Percentiles rank a stretch among this genome's conserved stretches.
Evolutionary conservation across 30 jellyfish, hydroid and myxozoan species (phyloP).

Genomic region (Aurelia aurita complex sp. Pacific): DNA sequence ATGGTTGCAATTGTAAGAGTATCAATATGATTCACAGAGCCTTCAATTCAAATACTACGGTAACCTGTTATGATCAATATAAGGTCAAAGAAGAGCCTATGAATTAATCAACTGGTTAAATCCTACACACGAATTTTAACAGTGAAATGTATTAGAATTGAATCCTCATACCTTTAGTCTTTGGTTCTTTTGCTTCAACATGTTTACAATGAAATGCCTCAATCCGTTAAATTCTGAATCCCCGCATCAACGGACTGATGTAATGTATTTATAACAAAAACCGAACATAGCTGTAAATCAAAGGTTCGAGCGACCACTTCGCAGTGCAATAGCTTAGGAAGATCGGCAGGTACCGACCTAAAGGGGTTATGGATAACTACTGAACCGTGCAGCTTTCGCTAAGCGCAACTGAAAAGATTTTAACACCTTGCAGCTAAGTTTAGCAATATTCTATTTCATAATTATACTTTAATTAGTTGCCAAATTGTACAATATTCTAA

Average conservation of each 20-base stretch:
- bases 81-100: too few relatives aligned
- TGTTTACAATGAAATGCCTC: too few relatives aligned
- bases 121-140: background rate
- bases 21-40: too few relatives aligned
- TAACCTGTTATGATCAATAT: too few relatives aligned
- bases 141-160: background rate
- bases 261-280: slow-evolving; percentile 42
- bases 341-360: slow-evolving; percentile 52
- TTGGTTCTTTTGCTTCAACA: background rate
- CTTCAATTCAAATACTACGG: too few relatives aligned
- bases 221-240: background rate
- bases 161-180: slow-evolving; percentile 29
- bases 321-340: slow-evolving; percentile 20
- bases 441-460: too few relatives aligned
- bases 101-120: too few relatives aligned
- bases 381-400: slow-evolving; percentile 41
- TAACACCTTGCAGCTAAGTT: too few relatives aligned
- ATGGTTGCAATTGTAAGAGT: too few relatives aligned
- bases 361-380: slow-evolving; percentile 43
- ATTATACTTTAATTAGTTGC: too few relatives aligned
- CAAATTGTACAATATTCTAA: too few relatives aligned
- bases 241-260: slow-evolving; percentile 32
- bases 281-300: slow-evolving; percentile 26
- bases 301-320: slow-evolving; percentile 26
- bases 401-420: too few relatives aligned